Conservation (phyloP, 2,888 invertebrate genomes). For the Lydus trimaculatus region DNA sequence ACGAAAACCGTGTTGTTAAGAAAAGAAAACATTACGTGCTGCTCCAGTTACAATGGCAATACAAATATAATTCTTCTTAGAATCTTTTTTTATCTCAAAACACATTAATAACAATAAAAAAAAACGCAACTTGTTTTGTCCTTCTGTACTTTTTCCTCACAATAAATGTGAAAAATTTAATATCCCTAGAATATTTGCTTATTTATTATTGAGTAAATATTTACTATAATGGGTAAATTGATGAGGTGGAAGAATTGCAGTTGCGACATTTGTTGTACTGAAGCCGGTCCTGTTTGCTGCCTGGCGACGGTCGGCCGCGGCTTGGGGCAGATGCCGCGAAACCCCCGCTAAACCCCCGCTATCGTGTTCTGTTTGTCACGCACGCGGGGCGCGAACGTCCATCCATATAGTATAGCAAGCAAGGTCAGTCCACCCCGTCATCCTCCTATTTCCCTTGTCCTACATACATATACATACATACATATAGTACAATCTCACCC, state of each 20-base stretch:
- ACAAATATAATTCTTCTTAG: constrained; percentile 20
- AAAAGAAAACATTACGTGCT: constrained; percentile 17
- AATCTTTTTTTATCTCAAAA: constrained; percentile 16
- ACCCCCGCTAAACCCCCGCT: constrained; percentile 36
- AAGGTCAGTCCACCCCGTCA: constrained; percentile 26
- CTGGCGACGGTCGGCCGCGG: constrained; percentile 43
- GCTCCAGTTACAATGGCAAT: constrained; percentile 15
- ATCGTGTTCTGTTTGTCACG: constrained; percentile 40
- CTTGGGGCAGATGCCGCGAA: constrained; percentile 32
- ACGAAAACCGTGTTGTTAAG: neutral
- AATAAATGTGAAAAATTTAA: too few species aligned
- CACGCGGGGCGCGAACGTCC: constrained; percentile 40
- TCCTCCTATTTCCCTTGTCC: neutral
- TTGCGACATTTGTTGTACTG: constrained; percentile 15
- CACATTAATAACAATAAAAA: neutral
- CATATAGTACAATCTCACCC: neutral
- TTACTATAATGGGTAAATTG: too few species aligned
- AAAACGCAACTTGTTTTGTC: too few species aligned
- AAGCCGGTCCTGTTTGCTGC: constrained; percentile 31
- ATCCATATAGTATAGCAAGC: constrained; percentile 22
- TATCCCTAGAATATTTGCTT: too few species aligned
- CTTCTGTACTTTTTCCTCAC: too few species aligned
- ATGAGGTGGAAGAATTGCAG: neutral
- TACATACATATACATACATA: neutral
- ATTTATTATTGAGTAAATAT: neutral